phyloP scores from a whole-genome alignment of 1,140 invertebrate genomes.

The Teleogryllus occipitalis region DNA sequence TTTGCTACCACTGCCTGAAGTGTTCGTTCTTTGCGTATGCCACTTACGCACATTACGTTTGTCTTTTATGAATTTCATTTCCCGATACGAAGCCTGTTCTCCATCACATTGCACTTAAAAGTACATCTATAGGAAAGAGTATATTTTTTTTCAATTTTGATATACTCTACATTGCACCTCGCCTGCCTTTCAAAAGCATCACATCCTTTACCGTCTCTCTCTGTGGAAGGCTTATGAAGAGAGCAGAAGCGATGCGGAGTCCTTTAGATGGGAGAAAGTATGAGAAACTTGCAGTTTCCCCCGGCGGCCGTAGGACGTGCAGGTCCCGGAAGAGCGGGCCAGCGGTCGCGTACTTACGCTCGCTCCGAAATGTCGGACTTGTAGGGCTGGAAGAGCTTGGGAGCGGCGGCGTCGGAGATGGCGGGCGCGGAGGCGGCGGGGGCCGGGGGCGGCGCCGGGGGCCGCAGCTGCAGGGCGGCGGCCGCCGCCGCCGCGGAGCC shows the following conservation, averaged over 20 bases:
- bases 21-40: no score
- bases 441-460: slow-evolving; percentile 27
- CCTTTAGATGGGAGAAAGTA: neutral
- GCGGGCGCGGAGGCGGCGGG: slow-evolving; percentile 21
- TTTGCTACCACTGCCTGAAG: no score
- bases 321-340: no score
- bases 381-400: slow-evolving; percentile 60
- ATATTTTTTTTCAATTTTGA: no score
- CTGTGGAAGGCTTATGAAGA: neutral
- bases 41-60: no score
- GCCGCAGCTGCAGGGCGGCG: slow-evolving; percentile 18
- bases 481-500: slow-evolving; percentile 10
- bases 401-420: slow-evolving; percentile 36
- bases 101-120: no score
- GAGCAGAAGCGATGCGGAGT: neutral
- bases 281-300: neutral
- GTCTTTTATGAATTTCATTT: no score
- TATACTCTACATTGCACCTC: neutral
- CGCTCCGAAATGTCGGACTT: slow-evolving; percentile 47
- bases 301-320: no score
- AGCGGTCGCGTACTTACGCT: slow-evolving; percentile 16
- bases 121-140: no score
- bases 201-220: neutral
- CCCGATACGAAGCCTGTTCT: no score
- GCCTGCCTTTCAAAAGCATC: neutral